A percentile compares a stretch with the other conserved stretches of the same genome.
These are phyloP conservation scores for Amblyopsis rosae DNA, from an alignment of 2,113 vertebrate genomes.

Conservation along the genomic window DNA sequence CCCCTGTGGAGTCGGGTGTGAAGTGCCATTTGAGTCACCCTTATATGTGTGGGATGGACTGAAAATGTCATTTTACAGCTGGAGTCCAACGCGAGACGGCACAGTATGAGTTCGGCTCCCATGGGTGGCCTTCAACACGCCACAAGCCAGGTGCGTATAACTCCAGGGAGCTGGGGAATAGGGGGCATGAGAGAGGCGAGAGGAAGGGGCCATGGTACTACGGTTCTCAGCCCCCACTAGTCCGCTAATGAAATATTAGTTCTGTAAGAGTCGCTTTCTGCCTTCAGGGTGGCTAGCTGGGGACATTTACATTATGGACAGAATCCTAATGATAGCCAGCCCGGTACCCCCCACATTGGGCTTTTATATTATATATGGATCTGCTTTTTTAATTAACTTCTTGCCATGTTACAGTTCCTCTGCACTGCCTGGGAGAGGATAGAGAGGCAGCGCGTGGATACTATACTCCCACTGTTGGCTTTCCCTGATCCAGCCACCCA, in stretches of 20 bases:
- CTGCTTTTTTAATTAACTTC: conserved; percentile 73
- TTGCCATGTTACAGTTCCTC: conserved; percentile 70
- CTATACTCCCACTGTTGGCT: conserved; percentile 48
- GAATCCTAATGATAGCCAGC: conserved; percentile 63
- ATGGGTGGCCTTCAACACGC: conserved; percentile 29
- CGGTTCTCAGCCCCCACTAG: conserved; percentile 37
- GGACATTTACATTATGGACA: conserved; percentile 62
- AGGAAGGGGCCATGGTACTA: neutral
- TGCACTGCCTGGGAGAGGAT: conserved; percentile 56
- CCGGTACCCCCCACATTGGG: conserved; percentile 16
- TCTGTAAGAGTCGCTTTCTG: conserved; percentile 48
- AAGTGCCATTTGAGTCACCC: conserved; percentile 69
- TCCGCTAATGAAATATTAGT: conserved; percentile 67
- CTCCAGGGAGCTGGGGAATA: conserved; percentile 2
- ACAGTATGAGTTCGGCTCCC: conserved; percentile 31
- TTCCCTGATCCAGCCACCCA: conserved; percentile 52
- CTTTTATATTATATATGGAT: conserved; percentile 68
- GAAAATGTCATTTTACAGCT: conserved; percentile 67
- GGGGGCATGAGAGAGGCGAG: neutral
- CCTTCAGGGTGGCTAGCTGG: conserved; percentile 52
- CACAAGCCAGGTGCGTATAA: conserved; percentile 41
- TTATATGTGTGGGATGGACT: conserved; percentile 58
- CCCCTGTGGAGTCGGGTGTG: conserved; percentile 44
- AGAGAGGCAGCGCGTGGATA: conserved; percentile 50
- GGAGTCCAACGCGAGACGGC: conserved; percentile 27